Percentiles rank a stretch among this genome's conserved stretches.
These are phyloP conservation scores for Caranx ignobilis DNA, from an alignment of 2,113 vertebrate species.

Conservation along the genomic window DNA sequence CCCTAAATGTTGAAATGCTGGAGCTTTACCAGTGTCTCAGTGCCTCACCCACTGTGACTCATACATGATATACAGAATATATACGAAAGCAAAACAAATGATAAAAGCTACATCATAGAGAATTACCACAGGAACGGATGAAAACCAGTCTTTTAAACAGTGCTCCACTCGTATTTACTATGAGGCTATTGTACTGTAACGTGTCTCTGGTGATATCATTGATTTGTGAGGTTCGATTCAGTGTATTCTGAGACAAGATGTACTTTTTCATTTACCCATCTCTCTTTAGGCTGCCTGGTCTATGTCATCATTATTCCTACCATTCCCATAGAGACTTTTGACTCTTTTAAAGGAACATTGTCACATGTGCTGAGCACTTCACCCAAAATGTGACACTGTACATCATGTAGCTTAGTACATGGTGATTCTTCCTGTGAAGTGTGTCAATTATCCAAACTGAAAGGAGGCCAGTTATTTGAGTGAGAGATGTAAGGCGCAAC, in stretches of 20 bases:
- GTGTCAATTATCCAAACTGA: background rate
- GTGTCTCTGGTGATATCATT: background rate
- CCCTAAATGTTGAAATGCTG: background rate
- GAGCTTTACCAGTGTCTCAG: background rate
- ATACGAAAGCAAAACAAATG: too few relatives aligned
- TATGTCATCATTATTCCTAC: background rate
- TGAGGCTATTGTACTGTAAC: background rate
- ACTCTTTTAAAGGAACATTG: background rate
- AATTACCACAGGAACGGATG: background rate
- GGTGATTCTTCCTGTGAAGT: background rate
- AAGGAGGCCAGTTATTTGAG: background rate
- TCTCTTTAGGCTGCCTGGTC: background rate
- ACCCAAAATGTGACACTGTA: background rate
- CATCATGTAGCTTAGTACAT: background rate
- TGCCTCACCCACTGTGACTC: background rate
- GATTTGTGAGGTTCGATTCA: background rate
- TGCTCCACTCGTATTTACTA: constrained; percentile 2
- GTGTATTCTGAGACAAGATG: background rate
- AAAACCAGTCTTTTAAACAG: background rate
- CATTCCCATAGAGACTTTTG: background rate
- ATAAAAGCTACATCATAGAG: background rate
- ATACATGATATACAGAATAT: background rate
- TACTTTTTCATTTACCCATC: background rate
- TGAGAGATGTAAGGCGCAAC: background rate
- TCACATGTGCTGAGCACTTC: background rate